A percentile compares a stretch with the other conserved stretches of the same genome.
These are phyloP conservation scores for Meriones unguiculatus DNA, from an alignment of 2,113 vertebrate species.

Conservation along the genomic window DNA sequence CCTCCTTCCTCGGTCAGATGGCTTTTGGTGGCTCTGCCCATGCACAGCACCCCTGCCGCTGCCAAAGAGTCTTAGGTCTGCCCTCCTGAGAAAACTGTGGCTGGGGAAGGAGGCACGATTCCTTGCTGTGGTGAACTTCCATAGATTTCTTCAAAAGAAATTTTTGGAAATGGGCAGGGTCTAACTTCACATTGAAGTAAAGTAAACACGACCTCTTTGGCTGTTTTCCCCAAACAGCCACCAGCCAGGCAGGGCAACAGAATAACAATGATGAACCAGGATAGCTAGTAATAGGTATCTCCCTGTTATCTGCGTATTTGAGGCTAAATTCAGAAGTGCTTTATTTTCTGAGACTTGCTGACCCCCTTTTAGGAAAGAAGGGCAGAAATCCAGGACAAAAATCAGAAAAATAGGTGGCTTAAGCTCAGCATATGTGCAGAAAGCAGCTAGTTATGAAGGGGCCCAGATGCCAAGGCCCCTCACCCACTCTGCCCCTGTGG, in stretches of 20 bases:
- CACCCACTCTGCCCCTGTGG: neutral
- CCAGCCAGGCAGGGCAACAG: neutral
- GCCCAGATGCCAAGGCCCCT: neutral
- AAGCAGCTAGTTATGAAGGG: constrained; percentile 29
- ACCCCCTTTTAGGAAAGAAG: constrained; percentile 48
- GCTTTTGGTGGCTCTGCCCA: constrained; percentile 66
- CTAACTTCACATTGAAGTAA: constrained; percentile 52
- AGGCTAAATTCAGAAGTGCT: constrained; percentile 58
- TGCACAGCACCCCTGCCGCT: constrained; percentile 42
- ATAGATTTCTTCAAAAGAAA: constrained; percentile 12
- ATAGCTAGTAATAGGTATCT: neutral
- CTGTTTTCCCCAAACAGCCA: constrained; percentile 41
- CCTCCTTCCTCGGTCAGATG: constrained; percentile 25
- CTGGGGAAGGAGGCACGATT: constrained; percentile 45
- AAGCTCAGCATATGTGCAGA: constrained; percentile 18
- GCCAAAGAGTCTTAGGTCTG: constrained; percentile 44
- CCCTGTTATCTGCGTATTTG: constrained; percentile 45
- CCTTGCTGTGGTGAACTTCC: constrained; percentile 62
- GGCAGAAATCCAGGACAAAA: constrained; percentile 56
- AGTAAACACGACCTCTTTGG: constrained; percentile 39
- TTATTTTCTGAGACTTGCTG: constrained; percentile 60
- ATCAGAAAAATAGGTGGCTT: constrained; percentile 21
- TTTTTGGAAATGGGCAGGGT: constrained; percentile 31
- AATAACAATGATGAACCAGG: neutral
- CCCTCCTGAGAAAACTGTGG: constrained; percentile 83